Base-by-base conservation (phyloP, 2,113 vertebrate species). In the Carassius gibelio region DNA sequence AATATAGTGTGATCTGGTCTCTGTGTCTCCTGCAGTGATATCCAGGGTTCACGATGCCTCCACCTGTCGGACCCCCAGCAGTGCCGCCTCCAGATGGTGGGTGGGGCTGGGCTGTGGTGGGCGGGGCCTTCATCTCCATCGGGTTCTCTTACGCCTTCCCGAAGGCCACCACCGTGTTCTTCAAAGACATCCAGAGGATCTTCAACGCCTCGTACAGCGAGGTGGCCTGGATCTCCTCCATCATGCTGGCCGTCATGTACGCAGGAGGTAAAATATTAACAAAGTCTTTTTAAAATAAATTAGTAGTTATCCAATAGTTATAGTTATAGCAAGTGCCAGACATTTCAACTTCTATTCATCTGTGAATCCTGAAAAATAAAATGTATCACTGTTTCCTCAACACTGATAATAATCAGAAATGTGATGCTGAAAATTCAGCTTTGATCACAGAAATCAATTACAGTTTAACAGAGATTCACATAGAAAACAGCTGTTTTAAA, bases 171-270 rank as follows among this genome's bases (percentile, higher is more conserved):
- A 98, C 97, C 0, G 97, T 99, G 52, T 99, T 96, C 95, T 99
- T 98, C 94, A 99, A 99, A 87, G 98, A 99, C 88, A 99, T 98
- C 89, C 97, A 99, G 93, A 90, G 93, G 76, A 97, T 99, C 89
- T 99, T 99, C 84, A 71, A 92, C 5, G 93, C 95, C 21, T 91
- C 95, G 38, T 97, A 97, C 90, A 99, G 97, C 85, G 92, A 99
- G 91, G 95, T 98, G 59, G 97, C 97, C 0, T 98, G 97, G 98
- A 99, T 99, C 93, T 99, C 98, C 66, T 98, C 97, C 0, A 99
- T 99, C 90, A 99, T 99, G 97, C 91, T 99, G 17, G 97, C 98
- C 17, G 96, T 99, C 89, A 99, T 99, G 97, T 99, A 99, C n/a
- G 98, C 97, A 80, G 97, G 97, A 95, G 98, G 98, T 99, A 94